phyloP scores from a whole-genome alignment of 2,797 vertebrate genomes.

The Centropyge bicolor region DNA sequence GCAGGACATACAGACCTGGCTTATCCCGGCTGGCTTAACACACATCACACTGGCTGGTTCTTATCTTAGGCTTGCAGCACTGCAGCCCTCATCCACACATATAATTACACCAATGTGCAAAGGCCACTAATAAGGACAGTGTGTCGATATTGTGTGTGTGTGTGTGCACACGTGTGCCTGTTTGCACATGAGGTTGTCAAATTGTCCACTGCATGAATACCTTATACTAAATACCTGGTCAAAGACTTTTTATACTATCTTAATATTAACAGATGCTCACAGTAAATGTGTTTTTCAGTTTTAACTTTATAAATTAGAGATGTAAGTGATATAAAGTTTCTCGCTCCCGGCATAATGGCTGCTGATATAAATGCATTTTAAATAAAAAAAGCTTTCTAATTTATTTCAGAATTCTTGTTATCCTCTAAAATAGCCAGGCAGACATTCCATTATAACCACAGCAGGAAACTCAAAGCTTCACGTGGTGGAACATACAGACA shows the following conservation, averaged over 20 bases:
- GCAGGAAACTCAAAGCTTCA: not conserved
- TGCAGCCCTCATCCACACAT: constrained; percentile 31
- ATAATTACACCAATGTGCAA: constrained; percentile 30
- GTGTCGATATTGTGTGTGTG: not conserved
- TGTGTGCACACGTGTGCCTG: not conserved
- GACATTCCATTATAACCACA: not conserved
- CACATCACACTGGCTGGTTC: constrained; percentile 38
- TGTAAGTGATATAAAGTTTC: not conserved
- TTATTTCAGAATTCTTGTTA: not conserved
- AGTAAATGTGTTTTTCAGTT: constrained; percentile 1
- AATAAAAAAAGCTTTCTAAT: not conserved
- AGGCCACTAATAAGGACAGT: constrained; percentile 24
- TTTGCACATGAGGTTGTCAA: constrained; percentile 19
- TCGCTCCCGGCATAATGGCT: not conserved
- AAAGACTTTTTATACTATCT: not conserved
- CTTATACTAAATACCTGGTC: not conserved
- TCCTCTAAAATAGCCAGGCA: not conserved
- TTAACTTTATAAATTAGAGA: constrained; percentile 5
- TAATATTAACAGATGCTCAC: not conserved
- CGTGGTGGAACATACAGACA: not conserved
- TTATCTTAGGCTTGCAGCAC: constrained; percentile 72
- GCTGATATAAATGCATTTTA: not conserved
- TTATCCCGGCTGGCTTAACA: constrained; percentile 56
- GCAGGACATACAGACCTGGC: constrained; percentile 54
- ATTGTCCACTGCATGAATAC: not conserved